Evolutionary conservation across 2,797 vertebrate species (phyloP), one percentile per base, ranked within the genome.

Genomic region (Betta splendens): DNA sequence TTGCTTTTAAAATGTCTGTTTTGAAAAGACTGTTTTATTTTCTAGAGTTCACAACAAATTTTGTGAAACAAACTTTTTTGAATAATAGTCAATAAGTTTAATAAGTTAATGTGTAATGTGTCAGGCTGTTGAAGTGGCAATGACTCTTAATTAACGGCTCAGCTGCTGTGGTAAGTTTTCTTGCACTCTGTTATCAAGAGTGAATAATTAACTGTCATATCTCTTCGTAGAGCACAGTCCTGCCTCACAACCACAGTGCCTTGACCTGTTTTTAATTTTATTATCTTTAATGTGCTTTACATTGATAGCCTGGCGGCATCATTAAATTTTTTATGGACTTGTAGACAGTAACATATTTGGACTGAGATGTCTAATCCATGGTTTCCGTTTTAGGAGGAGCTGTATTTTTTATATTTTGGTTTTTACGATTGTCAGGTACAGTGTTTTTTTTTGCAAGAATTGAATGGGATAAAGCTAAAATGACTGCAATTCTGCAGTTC

Each of bases 361-460:
- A 71, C 36, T 43, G 29, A 36, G 21, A 26, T 54, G 22, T 51
- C 42, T 59, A 61, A 64, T 61, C 28, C n/a, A 26, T 29, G 10
- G 7, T 35, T 15, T 67, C 40, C 10, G 13, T 70, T 55, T 21
- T 29, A 54, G 15, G 35, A 26, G 13, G 62, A 61, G 69, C 53
- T 54, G 44, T 56, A 11, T 62, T 42, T 13, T 33, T 33, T 33
- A n/a, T 7, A 13, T 2, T 36, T 37, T n/a, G n/a, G n/a, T n/a
- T 40, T 58, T 40, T 23, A 64, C 13, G 49, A 18, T 45, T 69
- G 73, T 50, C 64, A 78, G 79, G 77, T 86, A 81, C 82, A 70
- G 9, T 0, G 18, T 67, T 56, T 64, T 51, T 67, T 56, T 64
- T 51, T 74, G 13, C 51, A 67, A 71, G 32, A 36, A 58, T 8